Evolutionary conservation across 2,888 invertebrate species (phyloP), one percentile per base, ranked within the genome.

Genomic region (Ormyrus thymus): DNA sequence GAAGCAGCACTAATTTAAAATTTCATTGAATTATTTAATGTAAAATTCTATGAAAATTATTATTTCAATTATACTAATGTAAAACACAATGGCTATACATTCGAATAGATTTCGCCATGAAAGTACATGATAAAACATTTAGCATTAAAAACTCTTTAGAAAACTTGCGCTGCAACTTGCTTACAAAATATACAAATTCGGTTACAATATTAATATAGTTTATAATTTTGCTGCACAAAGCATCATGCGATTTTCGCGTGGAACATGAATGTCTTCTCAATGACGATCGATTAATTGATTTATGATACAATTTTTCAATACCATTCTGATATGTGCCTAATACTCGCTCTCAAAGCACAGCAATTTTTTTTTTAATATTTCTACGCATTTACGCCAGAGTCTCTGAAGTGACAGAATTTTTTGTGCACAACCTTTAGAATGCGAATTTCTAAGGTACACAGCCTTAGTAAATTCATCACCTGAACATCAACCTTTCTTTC

Each of bases 261-360:
- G 76, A 80, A 80, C 76, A 76, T 76, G 70, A 76, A 65, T 70
- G 53, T 80, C 15, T 29, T 66, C 61, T 75, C 72, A 53, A 75
- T 72, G 75, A 77, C 50, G 53, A 71, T 61, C 45, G 51, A 76
- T 76, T 51, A 43, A 75, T 68, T 70, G 65, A 68, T 80, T 78
- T 78, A 76, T 78, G 65, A 76, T 81, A 81, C 75, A 78, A 68
- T 75, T 68, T 56, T 74, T 74, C 50, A 64, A 64, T 64, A 69
- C 62, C 65, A 64, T 75, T 72, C 80, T 85, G 86, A 86, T 86
- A 86, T 86, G 86, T 86, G 82, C 84, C 85, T 85, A 86, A 83
- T 77, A 80, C 81, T 82, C 74, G 75, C 81, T 79, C 74, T 76
- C 81, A 81, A 84, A 83, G 84, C 83, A 83, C 82, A 83, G 81